Conservation (phyloP, 2,113 vertebrate species). For the Toxostoma redivivum region DNA sequence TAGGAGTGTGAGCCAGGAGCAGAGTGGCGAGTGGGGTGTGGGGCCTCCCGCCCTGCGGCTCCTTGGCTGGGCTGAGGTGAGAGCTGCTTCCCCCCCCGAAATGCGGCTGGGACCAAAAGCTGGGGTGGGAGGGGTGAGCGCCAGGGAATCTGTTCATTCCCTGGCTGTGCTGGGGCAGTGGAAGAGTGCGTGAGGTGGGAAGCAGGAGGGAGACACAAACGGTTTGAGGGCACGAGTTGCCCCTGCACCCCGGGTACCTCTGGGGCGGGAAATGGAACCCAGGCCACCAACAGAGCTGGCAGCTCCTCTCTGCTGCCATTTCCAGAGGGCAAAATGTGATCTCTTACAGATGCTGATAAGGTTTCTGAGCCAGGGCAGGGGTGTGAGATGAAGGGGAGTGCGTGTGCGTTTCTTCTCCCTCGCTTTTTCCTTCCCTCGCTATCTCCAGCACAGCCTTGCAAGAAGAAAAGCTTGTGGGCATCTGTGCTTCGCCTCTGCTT, state of each 20-base stretch:
- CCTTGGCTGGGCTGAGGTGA: background rate
- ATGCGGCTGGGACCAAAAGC: background rate
- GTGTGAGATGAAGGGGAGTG: background rate
- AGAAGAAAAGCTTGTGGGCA: constrained; percentile 8
- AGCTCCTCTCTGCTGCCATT: background rate
- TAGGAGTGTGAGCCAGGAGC: background rate
- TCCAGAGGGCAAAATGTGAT: background rate
- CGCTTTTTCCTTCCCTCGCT: background rate
- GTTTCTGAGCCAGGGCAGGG: background rate
- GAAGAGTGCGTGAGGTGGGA: background rate
- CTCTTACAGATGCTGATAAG: background rate
- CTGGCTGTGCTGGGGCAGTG: background rate
- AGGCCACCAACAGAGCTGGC: too few relatives aligned
- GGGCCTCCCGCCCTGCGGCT: background rate
- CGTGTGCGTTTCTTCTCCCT: background rate
- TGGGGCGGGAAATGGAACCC: background rate
- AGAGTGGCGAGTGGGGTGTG: background rate
- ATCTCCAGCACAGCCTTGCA: background rate
- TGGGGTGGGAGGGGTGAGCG: too few relatives aligned
- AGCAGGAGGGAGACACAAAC: background rate
- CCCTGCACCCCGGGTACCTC: fast-evolving
- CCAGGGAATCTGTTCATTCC: background rate
- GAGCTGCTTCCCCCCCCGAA: background rate
- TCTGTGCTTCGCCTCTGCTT: background rate
- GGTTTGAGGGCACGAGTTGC: fast-evolving